Evolutionary conservation across 2,797 vertebrate genomes (phyloP), one percentile per base, ranked within the genome.

Genomic region (Halcyon chelicuti): DNA sequence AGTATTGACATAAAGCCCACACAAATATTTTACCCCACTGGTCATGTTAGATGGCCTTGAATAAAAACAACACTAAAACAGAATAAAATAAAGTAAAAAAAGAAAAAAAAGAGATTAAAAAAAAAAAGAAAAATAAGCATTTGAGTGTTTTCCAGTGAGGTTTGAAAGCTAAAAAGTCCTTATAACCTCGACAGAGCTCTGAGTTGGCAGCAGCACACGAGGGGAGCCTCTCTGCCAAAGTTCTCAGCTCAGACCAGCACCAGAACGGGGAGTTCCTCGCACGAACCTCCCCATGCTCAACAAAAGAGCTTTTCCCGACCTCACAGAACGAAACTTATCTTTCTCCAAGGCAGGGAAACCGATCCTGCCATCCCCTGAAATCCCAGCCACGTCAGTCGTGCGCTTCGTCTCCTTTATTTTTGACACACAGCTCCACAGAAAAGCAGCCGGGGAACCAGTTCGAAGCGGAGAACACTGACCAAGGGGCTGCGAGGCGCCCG

Each of bases 391-490:
- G 16, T 9, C 5, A 16, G 10, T 3, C 3, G 12, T 0, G 39
- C 3, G 0, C 9, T 9, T 26, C 9, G 10, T 18, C 29, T 19
- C 2, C 14, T 79, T 51, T n/a, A 22, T 18, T 58, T 31, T 5
- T 1, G n/a, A 31, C 51, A 7, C 22, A 1, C 19, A 3, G 2
- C 8, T 12, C 47, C 29, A 8, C 12, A 2, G 44, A 60, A 14
- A 2, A 14, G 47, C 46, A 5, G 4, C 4, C 7, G 51, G 21
- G 40, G 13, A 14, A 31, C 11, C 5, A 1, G 5, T 2, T 15
- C 8, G 0, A 16, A 7, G 0, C 1, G 2, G 19, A 1, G 7
- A 3, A 5, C 0, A 37, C 5, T 0, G 26, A 14, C 9, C 14
- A 23, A 40, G 37, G 68, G 40, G 63, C 57, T n/a, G 42, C 40